These are phyloP conservation scores for Ditylenchus dipsaci DNA, from an alignment of 1,140 invertebrate species.

Conservation along the genomic window DNA sequence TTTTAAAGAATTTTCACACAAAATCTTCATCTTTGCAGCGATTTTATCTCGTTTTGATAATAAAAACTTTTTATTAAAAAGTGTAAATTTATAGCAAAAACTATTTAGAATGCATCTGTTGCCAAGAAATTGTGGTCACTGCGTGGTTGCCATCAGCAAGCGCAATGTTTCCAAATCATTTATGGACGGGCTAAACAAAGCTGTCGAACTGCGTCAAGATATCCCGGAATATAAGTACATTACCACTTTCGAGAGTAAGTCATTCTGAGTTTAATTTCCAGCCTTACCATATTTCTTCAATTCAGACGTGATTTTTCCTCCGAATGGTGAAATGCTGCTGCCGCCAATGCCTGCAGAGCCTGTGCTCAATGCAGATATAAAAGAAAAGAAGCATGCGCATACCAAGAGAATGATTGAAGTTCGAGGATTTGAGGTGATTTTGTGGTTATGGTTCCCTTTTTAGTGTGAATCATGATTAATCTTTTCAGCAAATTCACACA, in stretches of 20 bases:
- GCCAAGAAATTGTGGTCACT: too few relatives aligned
- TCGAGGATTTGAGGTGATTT: constrained; percentile 51
- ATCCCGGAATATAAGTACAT: constrained; percentile 9
- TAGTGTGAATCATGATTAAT: background rate
- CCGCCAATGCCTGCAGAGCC: constrained; percentile 53
- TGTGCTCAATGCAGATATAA: constrained; percentile 43
- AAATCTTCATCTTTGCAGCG: too few relatives aligned
- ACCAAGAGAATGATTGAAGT: constrained; percentile 54
- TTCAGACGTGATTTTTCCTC: constrained; percentile 55
- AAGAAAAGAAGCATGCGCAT: constrained; percentile 45
- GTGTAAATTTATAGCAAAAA: too few relatives aligned
- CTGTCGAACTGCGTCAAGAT: too few relatives aligned
- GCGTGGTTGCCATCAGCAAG: too few relatives aligned
- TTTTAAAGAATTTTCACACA: too few relatives aligned
- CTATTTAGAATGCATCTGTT: too few relatives aligned
- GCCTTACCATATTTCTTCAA: background rate
- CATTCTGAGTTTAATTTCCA: too few relatives aligned
- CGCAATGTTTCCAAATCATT: too few relatives aligned
- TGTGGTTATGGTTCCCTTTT: constrained; percentile 22
- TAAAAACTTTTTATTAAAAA: too few relatives aligned
- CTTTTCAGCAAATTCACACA: constrained; percentile 41
- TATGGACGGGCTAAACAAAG: too few relatives aligned
- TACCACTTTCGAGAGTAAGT: constrained; percentile 22
- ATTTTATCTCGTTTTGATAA: too few relatives aligned
- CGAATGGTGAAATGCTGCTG: constrained; percentile 52